Base-by-base conservation (phyloP, 2,888 invertebrate genomes). In the Melanostoma mellinum region DNA sequence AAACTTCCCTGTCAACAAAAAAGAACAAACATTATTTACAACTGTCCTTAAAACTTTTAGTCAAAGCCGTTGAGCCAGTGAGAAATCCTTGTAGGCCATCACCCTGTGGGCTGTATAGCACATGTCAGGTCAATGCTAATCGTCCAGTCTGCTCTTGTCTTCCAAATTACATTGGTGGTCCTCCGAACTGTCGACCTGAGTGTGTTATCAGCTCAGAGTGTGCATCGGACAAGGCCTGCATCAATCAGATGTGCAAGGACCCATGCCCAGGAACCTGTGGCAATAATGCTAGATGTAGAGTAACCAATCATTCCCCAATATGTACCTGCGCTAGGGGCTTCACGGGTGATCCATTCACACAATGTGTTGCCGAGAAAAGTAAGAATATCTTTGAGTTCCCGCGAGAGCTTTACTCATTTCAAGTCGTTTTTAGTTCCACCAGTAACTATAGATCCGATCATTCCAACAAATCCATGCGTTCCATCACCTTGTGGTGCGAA, bases 261-360 rank as follows among this genome's bases (percentile, higher is more conserved):
- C 96, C 96, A 30, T 95, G 96, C 87, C 92, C 92, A 32, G 95
- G 95, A 68, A 93, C 95, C n/a, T 96, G 96, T 89, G 96, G 95
- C 36, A 91, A 93, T 20, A 93, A 94, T 87, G 95, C 96, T 2
- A 92, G 93, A 86, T 96, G 96, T 89, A 93, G 93, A 87, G 95
- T 95, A 46, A 93, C 95, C 42, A 95, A 95, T 90, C 96, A 96
- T 89, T 94, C 94, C 87, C 95, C 96, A 0, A 94, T 95, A 87
- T 96, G 96, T 89, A 94, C 93, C 82, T 96, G 96, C 88, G 93
- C 93, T 33, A 89, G 92, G 10, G 94, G 93, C 84, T 94, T 93
- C 87, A 94, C 94, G 6, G 95, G 95, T 46, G 95, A 96, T 93
- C 96, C 96, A 48, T 95, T 96, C 89, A 92, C 93, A n/a, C 93